phyloP scores from a whole-genome alignment of 2,797 vertebrate genomes.

The Phalanger gymnotis region DNA sequence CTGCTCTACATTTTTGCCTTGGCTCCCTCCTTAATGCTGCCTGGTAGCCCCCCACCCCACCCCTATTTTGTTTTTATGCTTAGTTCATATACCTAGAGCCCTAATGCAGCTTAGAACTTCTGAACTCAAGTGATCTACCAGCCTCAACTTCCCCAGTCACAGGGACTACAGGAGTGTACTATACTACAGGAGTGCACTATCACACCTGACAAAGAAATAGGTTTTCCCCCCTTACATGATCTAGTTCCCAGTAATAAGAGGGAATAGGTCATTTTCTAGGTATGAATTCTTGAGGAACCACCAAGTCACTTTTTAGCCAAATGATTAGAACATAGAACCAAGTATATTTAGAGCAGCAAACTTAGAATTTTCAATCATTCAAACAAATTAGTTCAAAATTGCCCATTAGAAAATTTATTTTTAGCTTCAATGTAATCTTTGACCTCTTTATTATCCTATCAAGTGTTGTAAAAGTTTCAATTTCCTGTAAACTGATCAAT shows the following conservation, averaged over 20 bases:
- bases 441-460: background rate
- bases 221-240: background rate
- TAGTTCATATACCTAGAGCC: background rate
- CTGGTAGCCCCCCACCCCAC: rapidly evolving
- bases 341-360: background rate
- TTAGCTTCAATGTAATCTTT: slow-evolving; percentile 21
- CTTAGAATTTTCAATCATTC: slow-evolving; percentile 33
- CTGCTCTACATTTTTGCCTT: background rate
- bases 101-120: background rate
- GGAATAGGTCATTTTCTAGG: background rate
- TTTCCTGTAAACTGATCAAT: background rate
- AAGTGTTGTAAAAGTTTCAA: background rate
- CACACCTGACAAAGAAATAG: background rate
- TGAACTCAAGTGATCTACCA: background rate
- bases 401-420: slow-evolving; percentile 45
- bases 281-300: background rate
- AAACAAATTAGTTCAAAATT: slow-evolving; percentile 44
- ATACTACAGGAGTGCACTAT: background rate
- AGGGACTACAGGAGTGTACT: background rate
- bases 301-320: background rate
- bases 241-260: background rate
- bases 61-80: background rate
- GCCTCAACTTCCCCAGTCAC: background rate
- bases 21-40: background rate
- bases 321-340: background rate